A percentile compares a stretch with the other conserved stretches of the same genome.
phyloP scores from a whole-genome alignment of 2,888 invertebrate genomes.

The Troides oblongomaculatus region DNA sequence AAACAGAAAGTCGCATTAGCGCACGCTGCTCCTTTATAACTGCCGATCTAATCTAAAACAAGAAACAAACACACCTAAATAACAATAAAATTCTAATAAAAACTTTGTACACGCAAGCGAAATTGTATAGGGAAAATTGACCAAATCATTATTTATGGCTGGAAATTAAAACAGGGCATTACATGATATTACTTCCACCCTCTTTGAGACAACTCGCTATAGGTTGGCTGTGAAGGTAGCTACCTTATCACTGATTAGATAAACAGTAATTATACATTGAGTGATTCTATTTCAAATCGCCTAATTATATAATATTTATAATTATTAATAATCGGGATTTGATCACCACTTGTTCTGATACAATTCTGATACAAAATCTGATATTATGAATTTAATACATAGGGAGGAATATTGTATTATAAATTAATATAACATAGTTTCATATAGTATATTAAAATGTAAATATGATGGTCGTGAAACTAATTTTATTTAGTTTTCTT shows the following conservation, averaged over 20 bases:
- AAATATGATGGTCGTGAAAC: too few species aligned
- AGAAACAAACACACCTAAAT: conserved; percentile 80
- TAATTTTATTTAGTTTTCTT: too few species aligned
- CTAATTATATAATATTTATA: neutral
- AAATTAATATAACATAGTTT: too few species aligned
- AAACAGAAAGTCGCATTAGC: conserved; percentile 78
- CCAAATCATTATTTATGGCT: conserved; percentile 79
- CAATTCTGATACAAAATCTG: too few species aligned
- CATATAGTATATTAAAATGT: too few species aligned
- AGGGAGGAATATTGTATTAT: too few species aligned
- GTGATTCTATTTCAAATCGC: neutral
- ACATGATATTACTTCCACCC: conserved; percentile 70
- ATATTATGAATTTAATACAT: too few species aligned
- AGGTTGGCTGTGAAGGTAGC: conserved; percentile 45
- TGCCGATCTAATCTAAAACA: conserved; percentile 78
- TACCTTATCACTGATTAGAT: conserved; percentile 38
- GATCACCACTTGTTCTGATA: too few species aligned
- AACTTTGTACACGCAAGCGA: conserved; percentile 77
- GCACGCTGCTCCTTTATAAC: conserved; percentile 72
- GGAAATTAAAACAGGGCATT: conserved; percentile 74
- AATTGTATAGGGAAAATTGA: conserved; percentile 75
- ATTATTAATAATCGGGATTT: too few species aligned
- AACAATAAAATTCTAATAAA: conserved; percentile 80
- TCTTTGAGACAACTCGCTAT: conserved; percentile 57
- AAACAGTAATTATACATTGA: neutral